A percentile compares a stretch with the other conserved stretches of the same genome.
Evolutionary conservation across 2,113 vertebrate species (phyloP).

Genomic region (Bufo bufo): DNA sequence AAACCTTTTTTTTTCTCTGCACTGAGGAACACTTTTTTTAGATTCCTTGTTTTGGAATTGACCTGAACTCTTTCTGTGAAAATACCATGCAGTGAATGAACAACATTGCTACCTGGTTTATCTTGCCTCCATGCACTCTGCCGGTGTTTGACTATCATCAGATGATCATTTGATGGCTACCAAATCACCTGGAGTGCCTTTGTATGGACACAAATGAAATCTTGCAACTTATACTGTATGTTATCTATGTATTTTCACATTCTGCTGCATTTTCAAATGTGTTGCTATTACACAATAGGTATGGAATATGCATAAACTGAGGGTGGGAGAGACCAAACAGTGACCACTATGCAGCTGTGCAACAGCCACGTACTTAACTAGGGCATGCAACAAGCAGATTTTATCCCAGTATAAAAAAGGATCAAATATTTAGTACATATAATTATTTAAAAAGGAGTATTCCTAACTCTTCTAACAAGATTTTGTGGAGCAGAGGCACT

Average conservation of each 20-base stretch:
- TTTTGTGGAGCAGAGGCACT: too few species aligned
- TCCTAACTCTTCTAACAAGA: too few species aligned
- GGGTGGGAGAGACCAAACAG: constrained; percentile 11
- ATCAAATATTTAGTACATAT: too few species aligned
- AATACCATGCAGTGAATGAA: constrained; percentile 51
- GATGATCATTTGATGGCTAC: constrained; percentile 41
- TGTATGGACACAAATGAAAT: constrained; percentile 24
- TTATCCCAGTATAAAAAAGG: neutral
- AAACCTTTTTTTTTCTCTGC: constrained; percentile 41
- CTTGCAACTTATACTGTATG: neutral
- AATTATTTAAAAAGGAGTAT: too few species aligned
- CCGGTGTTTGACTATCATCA: constrained; percentile 36
- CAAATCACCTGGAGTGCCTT: constrained; percentile 40
- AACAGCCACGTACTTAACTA: neutral
- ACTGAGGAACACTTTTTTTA: constrained; percentile 50
- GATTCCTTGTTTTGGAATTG: constrained; percentile 13
- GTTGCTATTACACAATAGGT: neutral
- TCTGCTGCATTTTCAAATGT: constrained; percentile 8
- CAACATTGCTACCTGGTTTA: constrained; percentile 59
- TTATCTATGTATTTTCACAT: constrained; percentile 1
- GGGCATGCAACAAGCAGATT: neutral
- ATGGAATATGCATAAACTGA: neutral
- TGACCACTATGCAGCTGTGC: neutral
- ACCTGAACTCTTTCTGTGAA: constrained; percentile 32
- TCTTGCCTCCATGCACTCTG: constrained; percentile 35